Base-by-base conservation (phyloP, 2,113 vertebrate genomes). In the Tachycineta bicolor region DNA sequence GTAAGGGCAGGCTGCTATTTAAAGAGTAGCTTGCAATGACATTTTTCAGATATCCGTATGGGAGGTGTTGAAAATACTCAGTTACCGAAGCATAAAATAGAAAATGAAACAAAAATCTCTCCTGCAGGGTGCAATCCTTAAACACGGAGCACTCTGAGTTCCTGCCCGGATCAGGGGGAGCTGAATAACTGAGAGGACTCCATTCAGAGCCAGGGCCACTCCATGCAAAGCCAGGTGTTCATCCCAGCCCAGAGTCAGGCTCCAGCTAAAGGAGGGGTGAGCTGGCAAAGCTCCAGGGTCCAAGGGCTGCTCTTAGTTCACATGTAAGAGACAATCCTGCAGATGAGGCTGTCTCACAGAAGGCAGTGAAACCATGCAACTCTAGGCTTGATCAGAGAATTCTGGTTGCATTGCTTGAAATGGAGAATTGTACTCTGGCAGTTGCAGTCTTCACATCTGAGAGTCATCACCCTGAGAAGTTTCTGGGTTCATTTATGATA, bases 391-490 rank as follows among this genome's bases (percentile, higher is more conserved):
- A 90, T 77, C 82, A 67, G n/a, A 43, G 25, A 3, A 9, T 85
- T 83, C 79, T 50, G 34, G 14, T 62, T 65, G 43, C 55, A 16
- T 23, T 55, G 16, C 78, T 96, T 73, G 81, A 91, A 93, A 87
- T 0, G 7, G 55, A 93, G 43, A 65, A 34, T 80, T 85, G 65
- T 5, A 10, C 43, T 77, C 34, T 28, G 33, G n/a, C 34, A 90
- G 52, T 14, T 88, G 75, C 34, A 93, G 34, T 88, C 79, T 83
- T 87, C 75, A 63, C 39, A 70, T 52, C 75, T 90, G 37, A 37
- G 37, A 37, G 12, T 77, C 71, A 85, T 56, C 82, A 85, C 87
- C 50, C 43, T 86, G 50, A 55, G 47, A 96, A 88, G 22, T 85
- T 94, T 94, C 67, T 90, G 75, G 24, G 39, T 63, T 89, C 17